These are phyloP conservation scores for Ornithoptera priamus DNA, from an alignment of 2,888 invertebrate genomes.

Conservation along the genomic window DNA sequence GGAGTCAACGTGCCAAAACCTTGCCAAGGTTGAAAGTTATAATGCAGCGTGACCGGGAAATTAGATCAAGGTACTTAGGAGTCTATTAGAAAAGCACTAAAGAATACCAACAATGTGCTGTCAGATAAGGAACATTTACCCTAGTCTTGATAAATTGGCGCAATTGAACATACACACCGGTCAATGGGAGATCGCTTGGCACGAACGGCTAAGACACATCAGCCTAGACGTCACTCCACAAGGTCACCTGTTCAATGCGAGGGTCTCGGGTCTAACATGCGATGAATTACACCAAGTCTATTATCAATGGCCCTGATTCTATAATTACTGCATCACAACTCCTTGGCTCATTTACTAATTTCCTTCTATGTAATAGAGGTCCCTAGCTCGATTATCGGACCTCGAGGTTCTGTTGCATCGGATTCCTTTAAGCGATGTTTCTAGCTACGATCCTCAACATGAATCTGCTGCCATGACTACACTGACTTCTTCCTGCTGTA, in stretches of 20 bases:
- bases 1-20: constrained; percentile 7
- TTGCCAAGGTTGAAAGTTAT: constrained; percentile 14
- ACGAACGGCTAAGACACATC: constrained; percentile 9
- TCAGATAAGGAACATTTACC: neutral
- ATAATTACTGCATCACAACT: neutral
- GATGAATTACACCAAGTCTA: neutral
- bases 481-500: no score
- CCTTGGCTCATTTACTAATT: no score
- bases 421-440: no score
- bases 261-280: constrained; percentile 2
- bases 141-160: constrained; percentile 12
- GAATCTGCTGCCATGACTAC: no score
- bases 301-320: neutral
- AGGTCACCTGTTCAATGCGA: constrained; percentile 18
- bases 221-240: constrained; percentile 5
- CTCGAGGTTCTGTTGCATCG: no score
- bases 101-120: no score
- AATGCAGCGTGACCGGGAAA: neutral
- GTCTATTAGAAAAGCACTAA: no score
- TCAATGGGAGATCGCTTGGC: constrained; percentile 15
- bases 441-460: no score
- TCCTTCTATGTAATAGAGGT: no score
- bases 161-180: constrained; percentile 13
- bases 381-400: no score
- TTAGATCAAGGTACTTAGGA: no score